A percentile compares a stretch with the other conserved stretches of the same genome.
Evolutionary conservation across 1,140 invertebrate genomes (phyloP).

Genomic region (Pogonomyrmex californicus): DNA sequence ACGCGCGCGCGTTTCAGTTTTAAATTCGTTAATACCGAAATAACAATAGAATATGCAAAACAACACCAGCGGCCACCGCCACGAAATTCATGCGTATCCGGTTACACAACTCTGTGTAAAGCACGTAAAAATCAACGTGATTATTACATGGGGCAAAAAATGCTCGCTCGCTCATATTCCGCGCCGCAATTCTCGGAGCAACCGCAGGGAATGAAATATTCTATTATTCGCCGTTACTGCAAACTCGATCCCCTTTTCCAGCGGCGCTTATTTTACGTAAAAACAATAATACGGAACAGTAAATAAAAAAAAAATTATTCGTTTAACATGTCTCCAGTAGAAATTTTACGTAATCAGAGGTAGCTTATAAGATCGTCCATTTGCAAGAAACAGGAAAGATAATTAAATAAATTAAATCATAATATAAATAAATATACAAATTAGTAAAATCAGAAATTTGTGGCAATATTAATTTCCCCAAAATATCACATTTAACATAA

Average conservation of each 20-base stretch:
- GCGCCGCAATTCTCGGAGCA: slow-evolving; percentile 30
- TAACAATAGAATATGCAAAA: slow-evolving; percentile 65
- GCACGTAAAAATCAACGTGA: slow-evolving; percentile 55
- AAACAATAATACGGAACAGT: slow-evolving; percentile 44
- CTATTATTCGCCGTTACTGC: slow-evolving; percentile 52
- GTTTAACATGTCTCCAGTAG: neutral
- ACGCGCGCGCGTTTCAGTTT: slow-evolving; percentile 52
- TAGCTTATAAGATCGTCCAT: neutral
- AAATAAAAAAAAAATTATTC: slow-evolving; percentile 3
- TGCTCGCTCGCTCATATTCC: slow-evolving; percentile 9
- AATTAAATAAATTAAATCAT: neutral
- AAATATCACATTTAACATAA: slow-evolving; percentile 6
- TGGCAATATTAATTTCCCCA: neutral
- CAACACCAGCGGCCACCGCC: slow-evolving; percentile 20
- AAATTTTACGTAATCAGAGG: slow-evolving; percentile 35
- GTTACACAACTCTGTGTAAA: slow-evolving; percentile 49
- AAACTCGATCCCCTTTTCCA: slow-evolving; percentile 20
- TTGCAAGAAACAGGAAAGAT: neutral
- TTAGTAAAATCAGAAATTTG: slow-evolving; percentile 9
- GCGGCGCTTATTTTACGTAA: neutral
- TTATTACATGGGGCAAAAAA: slow-evolving; percentile 54
- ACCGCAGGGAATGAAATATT: slow-evolving; percentile 48
- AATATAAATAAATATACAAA: neutral
- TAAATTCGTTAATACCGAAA: slow-evolving; percentile 64
- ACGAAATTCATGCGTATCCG: slow-evolving; percentile 57